Evolutionary conservation across 2,113 vertebrate species (phyloP), one percentile per base, ranked within the genome.

Genomic region (Trogon surrucura): DNA sequence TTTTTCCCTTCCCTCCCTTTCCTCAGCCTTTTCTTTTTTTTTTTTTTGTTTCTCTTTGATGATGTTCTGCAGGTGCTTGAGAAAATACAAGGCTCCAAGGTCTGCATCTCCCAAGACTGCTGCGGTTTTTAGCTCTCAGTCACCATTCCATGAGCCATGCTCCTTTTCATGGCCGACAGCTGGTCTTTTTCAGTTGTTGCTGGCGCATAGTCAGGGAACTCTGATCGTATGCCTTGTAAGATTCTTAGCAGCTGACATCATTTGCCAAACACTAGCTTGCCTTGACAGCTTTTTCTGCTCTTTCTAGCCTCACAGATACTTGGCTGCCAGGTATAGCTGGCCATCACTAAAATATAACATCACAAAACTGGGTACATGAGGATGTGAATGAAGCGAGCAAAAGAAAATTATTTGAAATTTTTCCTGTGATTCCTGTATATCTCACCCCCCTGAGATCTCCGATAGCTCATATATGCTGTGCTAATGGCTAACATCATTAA

Each of bases 131-230:
- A 95, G 74, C 86, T 95, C 91, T 94, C 88, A 93, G 58, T 44
- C 91, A 53, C 61, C 66, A 90, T 92, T 96, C 91, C 83, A 85
- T 77, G 70, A 94, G 88, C 57, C 53, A 80, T 87, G 96, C 91
- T 96, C 75, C n/a, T 88, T 92, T 96, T 94, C 95, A 96, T 89
- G 91, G 90, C 77, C 5, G 19, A 93, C 94, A 96, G 94, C 94
- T 97, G 94, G 94, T 94, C 85, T 96, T 93, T 91, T 84, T 96
- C 93, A 96, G 93, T 84, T 92, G 89, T 96, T 25, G 3, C 73
- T 96, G 95, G 94, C 89, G 1, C 56, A 26, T 71, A 85, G 73
- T 88, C 92, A 95, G 81, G 94, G 91, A 96, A 96, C 70, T 93
- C 74, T 92, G 89, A 94, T 91, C 93, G 77, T 95, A 95, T 79